A percentile compares a stretch with the other conserved stretches of the same genome.
Conservation (phyloP, 2,888 invertebrate species). For the Drosophila neotestacea region DNA sequence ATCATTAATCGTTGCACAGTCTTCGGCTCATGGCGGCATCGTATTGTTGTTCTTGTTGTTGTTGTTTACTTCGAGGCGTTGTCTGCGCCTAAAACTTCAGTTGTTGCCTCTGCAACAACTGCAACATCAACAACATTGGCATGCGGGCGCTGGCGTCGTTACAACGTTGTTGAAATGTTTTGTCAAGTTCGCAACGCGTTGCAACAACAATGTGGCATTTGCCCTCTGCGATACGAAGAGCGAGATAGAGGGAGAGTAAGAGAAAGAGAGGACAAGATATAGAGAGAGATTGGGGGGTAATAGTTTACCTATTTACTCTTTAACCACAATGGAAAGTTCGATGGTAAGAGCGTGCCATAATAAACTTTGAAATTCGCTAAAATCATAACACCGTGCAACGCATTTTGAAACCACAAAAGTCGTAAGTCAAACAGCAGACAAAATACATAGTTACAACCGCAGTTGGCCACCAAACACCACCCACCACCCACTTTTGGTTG, state of each 20-base stretch:
- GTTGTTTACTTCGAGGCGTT: conserved; percentile 73
- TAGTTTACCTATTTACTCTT: conserved; percentile 60
- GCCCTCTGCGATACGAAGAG: conserved; percentile 45
- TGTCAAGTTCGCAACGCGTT: conserved; percentile 74
- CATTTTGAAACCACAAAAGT: conserved; percentile 71
- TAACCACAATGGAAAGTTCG: conserved; percentile 63
- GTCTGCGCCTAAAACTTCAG: conserved; percentile 78
- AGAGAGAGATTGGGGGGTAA: conserved; percentile 8
- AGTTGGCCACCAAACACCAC: conserved; percentile 27
- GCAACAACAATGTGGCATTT: conserved; percentile 71
- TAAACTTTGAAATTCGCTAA: conserved; percentile 63
- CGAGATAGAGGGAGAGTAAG: not conserved
- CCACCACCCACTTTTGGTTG: conserved; percentile 32
- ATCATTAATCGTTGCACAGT: conserved; percentile 81
- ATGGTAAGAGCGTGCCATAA: conserved; percentile 19
- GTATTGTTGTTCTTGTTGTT: conserved; percentile 56
- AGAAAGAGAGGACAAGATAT: not conserved
- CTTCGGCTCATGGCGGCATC: conserved; percentile 70
- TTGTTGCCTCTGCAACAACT: conserved; percentile 47
- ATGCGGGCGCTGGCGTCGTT: conserved; percentile 73
- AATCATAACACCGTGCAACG: conserved; percentile 69
- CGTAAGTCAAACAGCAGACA: conserved; percentile 71
- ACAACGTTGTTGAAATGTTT: conserved; percentile 77
- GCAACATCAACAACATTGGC: conserved; percentile 60
- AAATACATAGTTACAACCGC: conserved; percentile 42